Evolutionary conservation across 2,888 invertebrate species (phyloP).

Genomic region (Nomada lathburiana): DNA sequence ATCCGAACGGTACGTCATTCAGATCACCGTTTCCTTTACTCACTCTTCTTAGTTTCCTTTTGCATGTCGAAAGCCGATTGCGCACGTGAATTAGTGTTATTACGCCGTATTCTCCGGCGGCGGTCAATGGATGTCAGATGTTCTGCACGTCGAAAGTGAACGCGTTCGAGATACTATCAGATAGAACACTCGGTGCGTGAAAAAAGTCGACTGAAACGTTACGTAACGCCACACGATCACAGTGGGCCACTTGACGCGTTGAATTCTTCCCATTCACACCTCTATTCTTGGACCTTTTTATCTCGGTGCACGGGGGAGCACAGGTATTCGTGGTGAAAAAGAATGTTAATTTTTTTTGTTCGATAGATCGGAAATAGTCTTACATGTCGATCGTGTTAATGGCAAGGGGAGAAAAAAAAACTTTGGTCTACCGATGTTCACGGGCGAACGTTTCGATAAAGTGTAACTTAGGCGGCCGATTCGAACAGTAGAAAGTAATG

Average conservation of each 20-base stretch:
- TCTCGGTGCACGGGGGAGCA: neutral
- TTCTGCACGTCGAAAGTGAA: neutral
- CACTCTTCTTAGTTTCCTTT: neutral
- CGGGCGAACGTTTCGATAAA: neutral
- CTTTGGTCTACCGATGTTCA: neutral
- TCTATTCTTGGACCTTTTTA: neutral
- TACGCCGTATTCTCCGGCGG: no score
- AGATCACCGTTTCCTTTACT: neutral
- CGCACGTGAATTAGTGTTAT: no score
- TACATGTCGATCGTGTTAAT: neutral
- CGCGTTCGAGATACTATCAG: neutral
- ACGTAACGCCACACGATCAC: neutral
- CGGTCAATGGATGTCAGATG: neutral
- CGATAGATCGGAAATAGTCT: no score
- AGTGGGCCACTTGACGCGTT: neutral
- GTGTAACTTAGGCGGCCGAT: neutral
- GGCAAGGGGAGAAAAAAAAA: neutral
- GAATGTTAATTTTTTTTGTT: neutral
- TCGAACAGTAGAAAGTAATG: slow-evolving; percentile 39
- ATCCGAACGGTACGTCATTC: neutral
- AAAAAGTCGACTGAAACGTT: neutral
- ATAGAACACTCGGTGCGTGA: neutral
- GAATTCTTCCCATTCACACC: neutral
- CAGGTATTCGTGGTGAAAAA: no score
- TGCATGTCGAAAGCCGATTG: neutral